Evolutionary conservation across 2,113 vertebrate species (phyloP).

Genomic region (Prunella fulvescens): DNA sequence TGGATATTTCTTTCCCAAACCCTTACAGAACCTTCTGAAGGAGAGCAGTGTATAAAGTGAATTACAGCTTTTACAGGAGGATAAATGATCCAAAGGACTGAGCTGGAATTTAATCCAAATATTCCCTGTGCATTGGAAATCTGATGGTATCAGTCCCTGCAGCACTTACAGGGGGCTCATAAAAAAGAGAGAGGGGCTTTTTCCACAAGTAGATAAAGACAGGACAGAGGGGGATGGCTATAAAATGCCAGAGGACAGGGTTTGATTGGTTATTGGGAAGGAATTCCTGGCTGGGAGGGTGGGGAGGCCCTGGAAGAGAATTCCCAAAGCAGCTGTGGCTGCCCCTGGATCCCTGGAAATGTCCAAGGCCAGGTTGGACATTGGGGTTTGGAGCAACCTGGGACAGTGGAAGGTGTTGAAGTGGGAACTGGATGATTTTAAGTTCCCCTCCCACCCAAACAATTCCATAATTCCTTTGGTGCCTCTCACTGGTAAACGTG

Average conservation of each 20-base stretch:
- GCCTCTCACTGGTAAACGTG: neutral
- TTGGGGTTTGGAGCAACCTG: neutral
- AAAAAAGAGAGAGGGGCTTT: neutral
- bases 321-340: neutral
- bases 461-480: neutral
- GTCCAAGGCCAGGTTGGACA: neutral
- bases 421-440: neutral
- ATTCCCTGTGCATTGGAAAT: neutral
- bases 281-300: neutral
- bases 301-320: rapidly evolving
- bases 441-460: neutral
- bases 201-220: neutral
- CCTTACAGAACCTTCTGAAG: neutral
- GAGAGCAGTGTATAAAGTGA: neutral
- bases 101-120: neutral
- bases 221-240: neutral
- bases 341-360: neutral
- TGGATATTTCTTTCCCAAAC: neutral
- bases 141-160: neutral
- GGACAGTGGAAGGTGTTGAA: rapidly evolving
- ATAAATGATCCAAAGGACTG: neutral
- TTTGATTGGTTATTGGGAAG: neutral
- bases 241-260: neutral
- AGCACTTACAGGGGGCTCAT: neutral
- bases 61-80: neutral